Conservation (phyloP, 2,797 vertebrate genomes). For the Macropus fuliginosus region DNA sequence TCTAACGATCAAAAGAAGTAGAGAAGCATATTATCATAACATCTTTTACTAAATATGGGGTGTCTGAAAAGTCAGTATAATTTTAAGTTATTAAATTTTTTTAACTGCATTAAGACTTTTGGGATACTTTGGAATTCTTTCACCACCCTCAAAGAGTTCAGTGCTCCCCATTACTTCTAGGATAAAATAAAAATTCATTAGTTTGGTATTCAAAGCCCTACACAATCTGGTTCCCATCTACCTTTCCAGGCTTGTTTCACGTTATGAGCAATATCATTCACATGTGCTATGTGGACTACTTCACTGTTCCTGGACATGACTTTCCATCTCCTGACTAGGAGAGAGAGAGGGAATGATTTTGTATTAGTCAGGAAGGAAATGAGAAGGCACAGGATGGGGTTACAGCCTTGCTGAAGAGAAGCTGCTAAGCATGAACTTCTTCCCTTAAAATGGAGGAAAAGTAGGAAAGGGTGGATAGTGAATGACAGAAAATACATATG, state of each 20-base stretch:
- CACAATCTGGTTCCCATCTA: background rate
- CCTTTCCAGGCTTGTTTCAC: background rate
- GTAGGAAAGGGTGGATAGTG: background rate
- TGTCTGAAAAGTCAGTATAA: background rate
- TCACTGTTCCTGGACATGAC: background rate
- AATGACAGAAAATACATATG: background rate
- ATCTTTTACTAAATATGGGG: background rate
- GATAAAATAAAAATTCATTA: background rate
- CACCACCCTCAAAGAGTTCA: background rate
- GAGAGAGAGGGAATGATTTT: background rate
- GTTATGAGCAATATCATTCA: background rate
- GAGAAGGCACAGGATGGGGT: background rate
- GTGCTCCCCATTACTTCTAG: background rate
- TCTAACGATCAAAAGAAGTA: background rate
- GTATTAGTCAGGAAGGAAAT: background rate
- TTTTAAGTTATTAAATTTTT: background rate
- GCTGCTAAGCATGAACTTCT: background rate
- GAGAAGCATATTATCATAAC: background rate
- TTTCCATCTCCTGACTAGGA: background rate
- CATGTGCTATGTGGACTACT: background rate
- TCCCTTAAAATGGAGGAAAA: background rate
- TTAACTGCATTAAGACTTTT: background rate
- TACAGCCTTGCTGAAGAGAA: background rate
- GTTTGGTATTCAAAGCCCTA: background rate
- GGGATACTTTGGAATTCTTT: background rate